Percentiles rank a stretch among this genome's conserved stretches.
Evolutionary conservation across 1,140 invertebrate species (phyloP).

Genomic region (Calosoma granatense): DNA sequence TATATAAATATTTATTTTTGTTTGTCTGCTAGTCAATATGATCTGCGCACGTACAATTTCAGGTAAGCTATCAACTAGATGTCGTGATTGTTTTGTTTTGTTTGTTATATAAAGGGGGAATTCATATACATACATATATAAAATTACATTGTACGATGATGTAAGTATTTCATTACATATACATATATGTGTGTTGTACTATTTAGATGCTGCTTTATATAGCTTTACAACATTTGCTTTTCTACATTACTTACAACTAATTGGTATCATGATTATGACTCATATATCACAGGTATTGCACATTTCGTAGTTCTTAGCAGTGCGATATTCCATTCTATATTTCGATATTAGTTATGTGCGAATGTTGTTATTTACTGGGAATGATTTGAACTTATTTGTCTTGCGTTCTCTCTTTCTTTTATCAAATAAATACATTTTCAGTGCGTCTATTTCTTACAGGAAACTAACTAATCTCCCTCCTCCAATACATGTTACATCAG

Average conservation of each 20-base stretch:
- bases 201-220: neutral
- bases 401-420: too few relatives aligned
- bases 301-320: neutral
- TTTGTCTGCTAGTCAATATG: conserved; percentile 12
- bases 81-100: neutral
- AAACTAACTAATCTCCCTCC: too few relatives aligned
- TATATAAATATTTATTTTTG: conserved; percentile 16
- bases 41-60: conserved; percentile 1
- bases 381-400: too few relatives aligned
- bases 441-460: too few relatives aligned
- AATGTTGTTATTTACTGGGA: conserved; percentile 18
- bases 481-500: too few relatives aligned
- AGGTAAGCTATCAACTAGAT: neutral
- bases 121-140: neutral
- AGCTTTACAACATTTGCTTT: too few relatives aligned
- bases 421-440: too few relatives aligned
- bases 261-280: too few relatives aligned
- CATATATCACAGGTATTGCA: conserved; percentile 6
- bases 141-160: neutral
- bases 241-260: too few relatives aligned
- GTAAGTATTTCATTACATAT: conserved; percentile 6
- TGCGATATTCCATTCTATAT: too few relatives aligned
- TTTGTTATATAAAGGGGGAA: neutral
- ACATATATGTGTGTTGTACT: neutral
- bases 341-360: neutral